Evolutionary conservation across 2,888 invertebrate species (phyloP).

Genomic region (Dione vanillae): DNA sequence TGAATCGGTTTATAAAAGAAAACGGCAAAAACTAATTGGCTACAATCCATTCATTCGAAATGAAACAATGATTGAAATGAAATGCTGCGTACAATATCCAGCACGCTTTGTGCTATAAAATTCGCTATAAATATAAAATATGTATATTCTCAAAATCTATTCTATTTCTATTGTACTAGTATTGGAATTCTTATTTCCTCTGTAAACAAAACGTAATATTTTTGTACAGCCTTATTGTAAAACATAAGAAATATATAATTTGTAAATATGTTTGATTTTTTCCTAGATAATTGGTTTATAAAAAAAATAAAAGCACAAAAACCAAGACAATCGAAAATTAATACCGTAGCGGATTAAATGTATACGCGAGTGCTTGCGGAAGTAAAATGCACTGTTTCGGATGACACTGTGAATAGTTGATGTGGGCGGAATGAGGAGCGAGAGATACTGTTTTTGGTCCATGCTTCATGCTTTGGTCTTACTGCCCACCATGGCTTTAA

Average conservation of each 20-base stretch:
- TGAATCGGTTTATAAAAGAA: constrained; percentile 44
- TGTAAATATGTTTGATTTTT: neutral
- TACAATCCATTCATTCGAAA: constrained; percentile 47
- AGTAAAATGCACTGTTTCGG: constrained; percentile 64
- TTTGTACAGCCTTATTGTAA: no score
- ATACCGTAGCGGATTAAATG: constrained; percentile 49
- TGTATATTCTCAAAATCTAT: constrained; percentile 16
- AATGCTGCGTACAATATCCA: constrained; percentile 38
- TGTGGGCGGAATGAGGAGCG: constrained; percentile 72
- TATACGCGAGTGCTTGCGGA: constrained; percentile 48
- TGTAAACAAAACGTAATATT: no score
- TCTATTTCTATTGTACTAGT: constrained; percentile 10
- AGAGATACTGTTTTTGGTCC: constrained; percentile 72
- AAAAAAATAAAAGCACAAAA: constrained; percentile 8
- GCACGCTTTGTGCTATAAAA: constrained; percentile 34
- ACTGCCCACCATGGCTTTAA: constrained; percentile 76
- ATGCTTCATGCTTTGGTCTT: constrained; percentile 76
- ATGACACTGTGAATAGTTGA: constrained; percentile 59
- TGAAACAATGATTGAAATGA: constrained; percentile 48
- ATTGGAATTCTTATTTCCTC: neutral
- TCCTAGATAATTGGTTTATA: neutral
- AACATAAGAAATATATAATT: no score
- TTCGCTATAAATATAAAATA: constrained; percentile 14
- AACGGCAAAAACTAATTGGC: constrained; percentile 47
- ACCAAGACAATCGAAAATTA: constrained; percentile 45